Conservation (phyloP, 2,888 invertebrate genomes). For the Atethmia centrago region DNA sequence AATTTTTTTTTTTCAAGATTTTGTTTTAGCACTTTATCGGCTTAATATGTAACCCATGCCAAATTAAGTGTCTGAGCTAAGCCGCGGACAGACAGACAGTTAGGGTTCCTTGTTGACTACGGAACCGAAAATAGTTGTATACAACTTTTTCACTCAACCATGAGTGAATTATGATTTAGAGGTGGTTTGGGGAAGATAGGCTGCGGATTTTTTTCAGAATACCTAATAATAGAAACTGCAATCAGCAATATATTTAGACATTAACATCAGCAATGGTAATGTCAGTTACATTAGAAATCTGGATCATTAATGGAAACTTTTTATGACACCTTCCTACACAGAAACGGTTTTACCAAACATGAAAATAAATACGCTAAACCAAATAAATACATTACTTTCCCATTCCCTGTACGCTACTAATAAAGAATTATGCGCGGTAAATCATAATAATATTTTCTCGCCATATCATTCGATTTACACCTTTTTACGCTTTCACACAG, state of each 20-base stretch:
- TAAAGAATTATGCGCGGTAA: conserved; percentile 41
- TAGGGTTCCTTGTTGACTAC: too few relatives aligned
- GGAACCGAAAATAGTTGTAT: too few relatives aligned
- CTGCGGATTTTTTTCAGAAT: background rate
- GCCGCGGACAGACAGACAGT: too few relatives aligned
- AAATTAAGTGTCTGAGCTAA: too few relatives aligned
- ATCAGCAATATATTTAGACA: background rate
- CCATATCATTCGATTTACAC: conserved; percentile 5
- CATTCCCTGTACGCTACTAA: conserved; percentile 28
- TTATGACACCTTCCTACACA: background rate
- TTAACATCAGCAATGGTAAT: background rate
- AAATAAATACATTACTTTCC: conserved; percentile 27
- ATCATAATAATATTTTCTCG: conserved; percentile 27
- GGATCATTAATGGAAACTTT: background rate
- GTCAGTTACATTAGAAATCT: background rate
- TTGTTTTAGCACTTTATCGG: too few relatives aligned
- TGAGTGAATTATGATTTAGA: background rate
- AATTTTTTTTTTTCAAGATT: too few relatives aligned
- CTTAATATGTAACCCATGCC: too few relatives aligned
- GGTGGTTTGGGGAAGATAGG: too few relatives aligned
- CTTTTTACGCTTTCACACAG: conserved; percentile 2
- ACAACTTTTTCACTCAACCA: too few relatives aligned
- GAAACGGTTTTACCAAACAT: conserved; percentile 31
- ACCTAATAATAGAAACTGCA: background rate
- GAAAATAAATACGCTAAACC: background rate